Evolutionary conservation across 2,113 vertebrate species (phyloP).

Genomic region (Ptilonorhynchus violaceus): DNA sequence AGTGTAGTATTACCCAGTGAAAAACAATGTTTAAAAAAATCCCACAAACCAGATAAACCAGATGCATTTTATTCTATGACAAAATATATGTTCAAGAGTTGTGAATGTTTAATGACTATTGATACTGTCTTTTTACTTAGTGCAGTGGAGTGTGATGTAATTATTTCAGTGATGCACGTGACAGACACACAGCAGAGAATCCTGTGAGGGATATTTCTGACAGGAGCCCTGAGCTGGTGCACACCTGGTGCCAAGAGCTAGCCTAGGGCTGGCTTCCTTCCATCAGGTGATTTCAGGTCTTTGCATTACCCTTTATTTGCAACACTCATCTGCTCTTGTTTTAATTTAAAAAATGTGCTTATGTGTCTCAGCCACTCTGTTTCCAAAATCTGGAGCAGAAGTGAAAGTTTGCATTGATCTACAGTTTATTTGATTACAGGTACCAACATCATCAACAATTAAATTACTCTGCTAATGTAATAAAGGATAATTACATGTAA

Average conservation of each 20-base stretch:
- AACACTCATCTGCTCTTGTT: neutral
- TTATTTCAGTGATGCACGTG: rapidly evolving
- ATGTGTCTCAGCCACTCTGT: neutral
- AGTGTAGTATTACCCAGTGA: neutral
- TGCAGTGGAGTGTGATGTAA: neutral
- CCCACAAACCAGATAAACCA: neutral
- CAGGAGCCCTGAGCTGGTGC: neutral
- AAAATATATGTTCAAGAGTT: neutral
- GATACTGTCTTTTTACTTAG: neutral
- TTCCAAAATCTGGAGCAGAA: neutral
- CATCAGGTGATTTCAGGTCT: neutral
- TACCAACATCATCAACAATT: neutral
- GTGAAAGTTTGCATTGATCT: neutral
- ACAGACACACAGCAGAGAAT: neutral
- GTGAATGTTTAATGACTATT: neutral
- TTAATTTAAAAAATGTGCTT: neutral
- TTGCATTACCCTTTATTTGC: neutral
- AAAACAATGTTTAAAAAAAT: rapidly evolving
- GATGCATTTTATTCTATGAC: neutral
- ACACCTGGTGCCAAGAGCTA: neutral
- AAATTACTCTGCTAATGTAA: neutral
- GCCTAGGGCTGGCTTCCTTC: neutral
- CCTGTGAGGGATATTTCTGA: neutral
- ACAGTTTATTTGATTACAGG: neutral
- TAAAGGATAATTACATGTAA: neutral